These are phyloP conservation scores for Venusia cambrica DNA, from an alignment of 2,888 invertebrate species.

Conservation along the genomic window DNA sequence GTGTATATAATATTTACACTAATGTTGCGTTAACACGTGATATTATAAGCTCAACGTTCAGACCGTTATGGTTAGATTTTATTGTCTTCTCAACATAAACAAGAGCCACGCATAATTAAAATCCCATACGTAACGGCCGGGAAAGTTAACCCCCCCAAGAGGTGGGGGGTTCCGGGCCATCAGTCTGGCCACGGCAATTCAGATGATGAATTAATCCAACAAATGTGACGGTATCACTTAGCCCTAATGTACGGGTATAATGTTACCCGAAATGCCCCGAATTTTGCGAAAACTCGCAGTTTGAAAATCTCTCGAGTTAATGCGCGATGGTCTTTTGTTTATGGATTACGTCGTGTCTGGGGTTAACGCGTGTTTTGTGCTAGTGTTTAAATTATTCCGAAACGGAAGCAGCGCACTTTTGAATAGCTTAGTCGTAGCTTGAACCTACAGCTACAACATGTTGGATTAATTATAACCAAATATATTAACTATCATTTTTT, in stretches of 20 bases:
- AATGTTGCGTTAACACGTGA: too few relatives aligned
- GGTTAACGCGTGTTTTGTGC: conserved; percentile 40
- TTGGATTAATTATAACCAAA: too few relatives aligned
- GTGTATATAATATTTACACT: too few relatives aligned
- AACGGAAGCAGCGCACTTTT: too few relatives aligned
- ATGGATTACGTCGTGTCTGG: conserved; percentile 42
- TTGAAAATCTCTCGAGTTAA: conserved; percentile 59
- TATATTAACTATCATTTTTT: too few relatives aligned
- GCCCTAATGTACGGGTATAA: conserved; percentile 81
- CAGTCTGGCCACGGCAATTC: conserved; percentile 81
- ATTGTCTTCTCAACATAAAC: too few relatives aligned
- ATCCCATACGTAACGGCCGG: conserved; percentile 59
- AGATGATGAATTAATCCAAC: conserved; percentile 82
- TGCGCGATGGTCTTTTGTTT: conserved; percentile 50
- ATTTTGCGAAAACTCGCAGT: conserved; percentile 51
- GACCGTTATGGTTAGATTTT: too few relatives aligned
- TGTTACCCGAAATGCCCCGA: conserved; percentile 63
- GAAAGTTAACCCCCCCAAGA: conserved; percentile 46
- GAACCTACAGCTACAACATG: too few relatives aligned
- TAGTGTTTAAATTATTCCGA: conserved; percentile 9
- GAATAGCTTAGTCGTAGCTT: too few relatives aligned
- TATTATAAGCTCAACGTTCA: too few relatives aligned
- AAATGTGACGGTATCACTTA: conserved; percentile 82
- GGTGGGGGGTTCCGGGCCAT: conserved; percentile 69
- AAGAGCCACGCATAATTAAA: conserved; percentile 59